phyloP scores from a whole-genome alignment of 53 echinoderm and acorn worm species.

The Hippasteria phrygiana region DNA sequence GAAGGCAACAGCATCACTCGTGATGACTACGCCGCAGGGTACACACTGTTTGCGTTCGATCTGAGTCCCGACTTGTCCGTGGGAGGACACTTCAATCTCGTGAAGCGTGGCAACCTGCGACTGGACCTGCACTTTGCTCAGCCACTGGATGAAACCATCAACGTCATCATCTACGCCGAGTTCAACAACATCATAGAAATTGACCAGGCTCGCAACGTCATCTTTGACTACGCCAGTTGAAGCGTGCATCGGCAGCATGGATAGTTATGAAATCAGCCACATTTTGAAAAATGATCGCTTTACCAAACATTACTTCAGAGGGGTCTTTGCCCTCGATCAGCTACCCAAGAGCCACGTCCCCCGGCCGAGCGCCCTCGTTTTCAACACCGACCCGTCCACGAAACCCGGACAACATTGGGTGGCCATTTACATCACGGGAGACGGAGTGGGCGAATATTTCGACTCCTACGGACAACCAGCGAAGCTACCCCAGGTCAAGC shows the following conservation, averaged over 20 bases:
- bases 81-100: slow-evolving; percentile 33
- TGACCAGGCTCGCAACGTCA: slow-evolving; percentile 65
- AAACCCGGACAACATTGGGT: slow-evolving; percentile 78
- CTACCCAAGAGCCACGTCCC: background rate
- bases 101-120: slow-evolving; percentile 40
- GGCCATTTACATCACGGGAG: slow-evolving; percentile 39
- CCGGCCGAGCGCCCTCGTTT: slow-evolving; percentile 60
- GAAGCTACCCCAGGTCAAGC: background rate
- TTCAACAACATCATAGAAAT: slow-evolving; percentile 63
- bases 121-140: slow-evolving; percentile 64
- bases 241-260: background rate
- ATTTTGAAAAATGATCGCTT: slow-evolving; percentile 10
- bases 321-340: slow-evolving; percentile 25
- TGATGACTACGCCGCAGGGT: slow-evolving; percentile 4
- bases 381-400: slow-evolving; percentile 62
- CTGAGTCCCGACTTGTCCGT: slow-evolving; percentile 56
- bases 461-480: slow-evolving; percentile 77
- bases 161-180: slow-evolving; percentile 67
- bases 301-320: slow-evolving; percentile 17
- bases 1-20: slow-evolving; percentile 43
- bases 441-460: slow-evolving; percentile 67
- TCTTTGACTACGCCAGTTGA: slow-evolving; percentile 59
- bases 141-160: slow-evolving; percentile 47
- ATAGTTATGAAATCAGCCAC: slow-evolving; percentile 29
- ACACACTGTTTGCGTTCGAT: slow-evolving; percentile 50